Evolutionary conservation across 2,113 vertebrate genomes (phyloP).

Genomic region (Chrysochloris asiatica): DNA sequence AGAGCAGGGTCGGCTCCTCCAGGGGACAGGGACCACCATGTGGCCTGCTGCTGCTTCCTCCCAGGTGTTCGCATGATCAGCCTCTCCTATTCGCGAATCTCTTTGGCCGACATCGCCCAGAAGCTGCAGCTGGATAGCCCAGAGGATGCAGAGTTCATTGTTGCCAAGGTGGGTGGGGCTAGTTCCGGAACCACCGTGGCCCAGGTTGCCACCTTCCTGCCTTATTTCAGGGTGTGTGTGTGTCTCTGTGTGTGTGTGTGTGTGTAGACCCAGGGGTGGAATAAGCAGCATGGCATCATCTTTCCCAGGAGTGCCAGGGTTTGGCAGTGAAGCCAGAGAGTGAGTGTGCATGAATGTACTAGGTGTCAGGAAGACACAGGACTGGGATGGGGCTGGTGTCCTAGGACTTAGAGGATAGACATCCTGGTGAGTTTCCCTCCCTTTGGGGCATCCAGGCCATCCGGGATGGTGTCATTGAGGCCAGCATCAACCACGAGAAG

Average conservation of each 20-base stretch:
- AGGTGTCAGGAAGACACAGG: not conserved
- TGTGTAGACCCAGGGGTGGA: fast-evolving
- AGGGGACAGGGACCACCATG: too few species aligned
- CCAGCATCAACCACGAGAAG: constrained; percentile 99
- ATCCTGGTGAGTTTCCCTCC: not conserved
- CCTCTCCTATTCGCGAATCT: constrained; percentile 97
- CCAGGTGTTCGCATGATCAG: constrained; percentile 99
- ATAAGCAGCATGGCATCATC: not conserved
- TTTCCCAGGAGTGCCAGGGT: not conserved
- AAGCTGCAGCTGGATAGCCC: constrained; percentile 98
- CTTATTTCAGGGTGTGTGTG: not conserved
- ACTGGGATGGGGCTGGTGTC: not conserved
- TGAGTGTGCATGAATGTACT: not conserved
- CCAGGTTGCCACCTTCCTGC: not conserved
- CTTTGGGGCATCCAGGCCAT: constrained; percentile 89
- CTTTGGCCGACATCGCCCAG: constrained; percentile 95
- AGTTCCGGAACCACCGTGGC: not conserved
- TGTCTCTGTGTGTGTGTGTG: too few species aligned
- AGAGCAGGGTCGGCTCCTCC: not conserved
- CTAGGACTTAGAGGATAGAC: not conserved
- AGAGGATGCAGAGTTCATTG: constrained; percentile 98
- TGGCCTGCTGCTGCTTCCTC: fast-evolving
- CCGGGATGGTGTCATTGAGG: constrained; percentile 97
- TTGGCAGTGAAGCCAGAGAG: not conserved
- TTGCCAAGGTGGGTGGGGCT: constrained; percentile 93